Base-by-base conservation (phyloP, 2,888 invertebrate species). In the Pyrrhosoma nymphula region DNA sequence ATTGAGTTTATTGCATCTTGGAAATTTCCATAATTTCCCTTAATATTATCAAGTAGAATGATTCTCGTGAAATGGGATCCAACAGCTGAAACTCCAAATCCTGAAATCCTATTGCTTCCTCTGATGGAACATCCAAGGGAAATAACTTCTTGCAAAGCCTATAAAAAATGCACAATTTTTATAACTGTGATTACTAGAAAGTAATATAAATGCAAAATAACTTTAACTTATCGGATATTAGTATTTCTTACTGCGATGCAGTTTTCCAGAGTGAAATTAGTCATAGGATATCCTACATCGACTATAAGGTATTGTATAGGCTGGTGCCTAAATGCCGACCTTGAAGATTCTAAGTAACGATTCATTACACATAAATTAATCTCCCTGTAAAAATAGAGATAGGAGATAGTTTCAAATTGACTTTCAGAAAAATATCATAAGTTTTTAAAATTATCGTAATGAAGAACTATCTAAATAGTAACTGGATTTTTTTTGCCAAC, bases 71-170 rank as follows among this genome's bases (percentile, higher is more conserved):
- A 95, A 35, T 91, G 56, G 30, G 63, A 30, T n/a, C 95, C 95
- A 18, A 95, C 90, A 26, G 88, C n/a, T 35, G 95, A 90, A n/a
- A 95, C 30, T n/a, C 95, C 95, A 91, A 95, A 95, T 23, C 90
- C 95, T 56, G 95, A 91, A 35, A 95, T 95, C 20, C 95, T 95
- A 82, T 90, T 91, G 3, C 95, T 88, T 56, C 95, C 95, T 95
- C 95, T 75, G 35, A 95, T 69, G 69, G 95, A 95, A n/a, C 95
- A 95, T 16, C 95, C 95, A 16, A 95, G 82, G 23, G 95, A 91
- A 35, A 95, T 56, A 47, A 95, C 95, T 60, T 95, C 95, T 56
- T 95, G 90, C 23, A 95, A 60, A 69, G 95, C 95, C 95, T 95
- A 75, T 4, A 2, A 75, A 69, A 75, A 35, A 55, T 47, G 47